These are phyloP conservation scores for Drosophila sordidapex DNA, from an alignment of 2,888 invertebrate genomes.

Conservation along the genomic window DNA sequence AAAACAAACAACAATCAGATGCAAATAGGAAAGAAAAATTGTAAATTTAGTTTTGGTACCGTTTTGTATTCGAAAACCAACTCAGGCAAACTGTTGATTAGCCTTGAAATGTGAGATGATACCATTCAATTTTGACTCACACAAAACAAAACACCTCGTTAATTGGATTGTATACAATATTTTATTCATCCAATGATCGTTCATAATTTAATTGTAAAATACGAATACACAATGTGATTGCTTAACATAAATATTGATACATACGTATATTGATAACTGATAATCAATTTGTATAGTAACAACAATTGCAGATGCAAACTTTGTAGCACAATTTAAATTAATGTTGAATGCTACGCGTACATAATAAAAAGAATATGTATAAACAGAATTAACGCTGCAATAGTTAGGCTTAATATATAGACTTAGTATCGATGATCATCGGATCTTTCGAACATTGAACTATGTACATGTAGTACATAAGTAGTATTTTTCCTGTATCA, in stretches of 20 bases:
- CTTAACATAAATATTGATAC: slow-evolving; percentile 24
- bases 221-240: slow-evolving; percentile 57
- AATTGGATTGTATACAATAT: slow-evolving; percentile 29
- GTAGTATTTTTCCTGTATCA: slow-evolving; percentile 22
- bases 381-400: slow-evolving; percentile 22
- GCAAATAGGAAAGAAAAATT: not conserved
- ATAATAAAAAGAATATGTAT: slow-evolving; percentile 15
- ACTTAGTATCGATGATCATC: slow-evolving; percentile 10
- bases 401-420: slow-evolving; percentile 23
- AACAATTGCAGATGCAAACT: slow-evolving; percentile 31
- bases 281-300: slow-evolving; percentile 29
- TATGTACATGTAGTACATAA: slow-evolving; percentile 22
- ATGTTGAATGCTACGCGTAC: slow-evolving; percentile 33
- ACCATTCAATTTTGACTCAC: slow-evolving; percentile 19
- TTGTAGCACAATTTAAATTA: slow-evolving; percentile 50
- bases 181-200: slow-evolving; percentile 33
- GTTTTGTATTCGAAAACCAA: slow-evolving; percentile 26
- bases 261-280: slow-evolving; percentile 16
- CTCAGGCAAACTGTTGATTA: slow-evolving; percentile 24
- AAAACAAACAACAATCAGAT: not conserved
- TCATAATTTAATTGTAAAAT: slow-evolving; percentile 58
- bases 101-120: slow-evolving; percentile 14
- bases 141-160: slow-evolving; percentile 19
- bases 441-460: slow-evolving; percentile 22
- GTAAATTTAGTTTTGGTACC: slow-evolving; percentile 29